phyloP scores from a whole-genome alignment of 2,113 vertebrate species.

The Pterophyllum scalare region DNA sequence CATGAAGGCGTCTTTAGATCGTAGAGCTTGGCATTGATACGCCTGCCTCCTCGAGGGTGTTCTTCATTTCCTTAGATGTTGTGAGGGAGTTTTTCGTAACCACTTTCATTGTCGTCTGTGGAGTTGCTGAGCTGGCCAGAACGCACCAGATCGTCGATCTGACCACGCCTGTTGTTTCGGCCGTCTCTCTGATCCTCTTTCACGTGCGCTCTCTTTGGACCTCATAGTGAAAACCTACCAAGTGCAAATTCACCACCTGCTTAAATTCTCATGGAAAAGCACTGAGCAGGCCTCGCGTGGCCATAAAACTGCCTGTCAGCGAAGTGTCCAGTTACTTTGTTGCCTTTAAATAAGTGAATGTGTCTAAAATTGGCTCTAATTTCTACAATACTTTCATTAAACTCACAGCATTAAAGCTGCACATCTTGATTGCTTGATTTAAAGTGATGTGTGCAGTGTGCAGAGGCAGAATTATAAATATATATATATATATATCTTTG shows the following conservation, averaged over 20 bases:
- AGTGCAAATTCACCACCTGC: neutral
- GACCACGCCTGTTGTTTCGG: neutral
- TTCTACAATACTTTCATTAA: neutral
- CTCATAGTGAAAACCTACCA: neutral
- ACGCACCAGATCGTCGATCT: neutral
- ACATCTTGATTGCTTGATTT: neutral
- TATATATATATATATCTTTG: too few species aligned
- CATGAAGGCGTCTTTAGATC: too few species aligned
- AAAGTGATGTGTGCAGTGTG: too few species aligned
- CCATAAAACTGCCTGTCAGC: neutral
- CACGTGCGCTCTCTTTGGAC: neutral
- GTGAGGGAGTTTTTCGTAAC: too few species aligned
- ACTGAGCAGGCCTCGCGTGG: neutral
- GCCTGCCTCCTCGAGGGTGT: too few species aligned
- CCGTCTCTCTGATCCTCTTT: accelerated
- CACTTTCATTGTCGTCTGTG: too few species aligned
- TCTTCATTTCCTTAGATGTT: too few species aligned
- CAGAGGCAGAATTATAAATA: too few species aligned
- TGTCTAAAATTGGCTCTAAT: neutral
- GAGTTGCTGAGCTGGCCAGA: neutral
- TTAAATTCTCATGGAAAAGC: neutral
- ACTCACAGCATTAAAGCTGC: neutral
- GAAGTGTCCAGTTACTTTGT: neutral
- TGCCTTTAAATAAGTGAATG: neutral
- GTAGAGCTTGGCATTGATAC: too few species aligned